Evolutionary conservation across 2,888 invertebrate genomes (phyloP).

Genomic region (Orthosia incerta): DNA sequence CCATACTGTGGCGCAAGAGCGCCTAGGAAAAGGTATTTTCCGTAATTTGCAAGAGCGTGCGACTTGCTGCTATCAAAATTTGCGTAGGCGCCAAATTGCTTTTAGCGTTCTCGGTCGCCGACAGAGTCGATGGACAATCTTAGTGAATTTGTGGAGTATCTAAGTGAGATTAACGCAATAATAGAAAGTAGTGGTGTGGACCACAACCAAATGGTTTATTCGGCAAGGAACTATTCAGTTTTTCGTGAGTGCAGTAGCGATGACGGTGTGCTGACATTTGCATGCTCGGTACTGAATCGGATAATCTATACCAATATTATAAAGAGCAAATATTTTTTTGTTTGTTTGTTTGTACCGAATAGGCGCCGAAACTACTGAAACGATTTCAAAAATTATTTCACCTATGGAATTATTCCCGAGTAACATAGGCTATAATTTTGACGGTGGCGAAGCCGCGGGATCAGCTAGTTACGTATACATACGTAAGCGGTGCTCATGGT

Average conservation of each 20-base stretch:
- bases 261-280: background rate
- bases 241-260: background rate
- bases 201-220: background rate
- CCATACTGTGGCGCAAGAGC: background rate
- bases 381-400: too few relatives aligned
- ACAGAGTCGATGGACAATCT: background rate
- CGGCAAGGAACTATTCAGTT: background rate
- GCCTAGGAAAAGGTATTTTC: background rate
- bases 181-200: background rate
- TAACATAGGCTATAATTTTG: too few relatives aligned
- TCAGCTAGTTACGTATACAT: background rate
- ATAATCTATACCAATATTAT: too few relatives aligned
- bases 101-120: constrained; percentile 12
- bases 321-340: too few relatives aligned
- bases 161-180: background rate
- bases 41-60: background rate
- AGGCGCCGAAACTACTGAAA: too few relatives aligned
- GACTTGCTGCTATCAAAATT: constrained; percentile 6
- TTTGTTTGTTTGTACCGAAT: too few relatives aligned
- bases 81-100: background rate
- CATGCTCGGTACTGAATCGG: background rate
- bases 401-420: too few relatives aligned
- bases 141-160: background rate
- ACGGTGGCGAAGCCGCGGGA: too few relatives aligned
- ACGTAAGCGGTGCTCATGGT: background rate